Base-by-base conservation (phyloP, 2,888 invertebrate species). In the Artemia sinica region DNA sequence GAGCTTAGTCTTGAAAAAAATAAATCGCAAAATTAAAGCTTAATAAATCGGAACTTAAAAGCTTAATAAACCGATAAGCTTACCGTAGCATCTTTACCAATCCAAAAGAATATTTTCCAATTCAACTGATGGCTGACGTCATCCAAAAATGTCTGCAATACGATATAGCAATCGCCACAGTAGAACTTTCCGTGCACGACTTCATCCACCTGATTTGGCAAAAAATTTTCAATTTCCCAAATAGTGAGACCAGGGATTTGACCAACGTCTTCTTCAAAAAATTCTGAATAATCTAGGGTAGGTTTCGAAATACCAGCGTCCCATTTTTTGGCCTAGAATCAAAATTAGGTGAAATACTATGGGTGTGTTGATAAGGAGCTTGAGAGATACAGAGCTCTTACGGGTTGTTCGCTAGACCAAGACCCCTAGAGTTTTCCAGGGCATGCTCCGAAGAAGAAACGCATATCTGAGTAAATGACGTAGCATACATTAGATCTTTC, bases 61-160 rank as follows among this genome's bases (percentile, higher is more conserved):
- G 48, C 18, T 51, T 68, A n/a, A 14, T 58, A n/a, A 58, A 58
- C 13, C 2, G n/a, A 58, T 13, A 67, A 69, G 78, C 82, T 83
- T 80, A 95, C 89, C 12, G 95, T 87, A 4, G 95, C 90, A 76
- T 91, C 88, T 71, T 88, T 89, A 50, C 98, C 98, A 75, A 99
- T 98, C 98, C 97, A 98, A 79, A 96, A 99, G 80, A 88, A 98
- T 75, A 99, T 99, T 74, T 92, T 88, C 93, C 97, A 97, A 69
- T 84, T 83, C 8, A 96, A 79, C 70, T 88, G 88, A 12, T 90
- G 87, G 68, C 73, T 73, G 74, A 86, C 84, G 68, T 91, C 90
- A 76, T 93, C 93, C 58, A 87, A 79, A 58, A 81, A 82, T 0
- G 96, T 96, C 79, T 93, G 91, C 70, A 97, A 79, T 66, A 99